Conservation (phyloP, 1,140 invertebrate genomes). For the Ganaspis sp. region DNA sequence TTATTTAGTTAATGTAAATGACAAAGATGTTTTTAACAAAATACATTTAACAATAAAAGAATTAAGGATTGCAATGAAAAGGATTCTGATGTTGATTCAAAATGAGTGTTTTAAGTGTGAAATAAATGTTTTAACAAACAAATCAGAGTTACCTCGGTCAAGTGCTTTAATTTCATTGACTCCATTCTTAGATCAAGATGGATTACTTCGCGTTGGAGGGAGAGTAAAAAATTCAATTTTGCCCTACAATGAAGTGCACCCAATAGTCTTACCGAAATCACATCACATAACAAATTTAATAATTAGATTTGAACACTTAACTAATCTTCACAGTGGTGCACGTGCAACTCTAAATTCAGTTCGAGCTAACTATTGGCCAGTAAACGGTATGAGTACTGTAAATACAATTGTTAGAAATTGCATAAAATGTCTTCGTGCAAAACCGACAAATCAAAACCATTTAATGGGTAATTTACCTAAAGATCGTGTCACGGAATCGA, state of each 20-base stretch:
- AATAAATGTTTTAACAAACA: no score
- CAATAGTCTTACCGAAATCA: not conserved
- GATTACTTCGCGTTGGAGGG: not conserved
- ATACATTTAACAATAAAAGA: no score
- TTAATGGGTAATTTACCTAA: constrained; percentile 65
- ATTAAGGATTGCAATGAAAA: not conserved
- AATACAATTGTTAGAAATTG: no score
- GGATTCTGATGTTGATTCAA: not conserved
- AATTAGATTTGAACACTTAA: not conserved
- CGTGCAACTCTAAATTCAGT: not conserved
- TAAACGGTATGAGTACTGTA: not conserved
- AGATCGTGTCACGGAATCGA: constrained; percentile 45
- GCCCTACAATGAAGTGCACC: not conserved
- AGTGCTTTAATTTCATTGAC: no score
- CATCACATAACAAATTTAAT: not conserved
- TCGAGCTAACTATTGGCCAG: not conserved
- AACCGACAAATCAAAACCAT: no score
- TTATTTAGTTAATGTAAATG: no score
- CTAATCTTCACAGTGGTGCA: not conserved
- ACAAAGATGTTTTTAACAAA: no score
- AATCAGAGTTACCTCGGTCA: no score
- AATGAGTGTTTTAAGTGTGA: no score
- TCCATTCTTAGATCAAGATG: not conserved
- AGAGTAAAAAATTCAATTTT: not conserved
- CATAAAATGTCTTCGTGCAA: no score